Conservation (phyloP, 2,113 vertebrate species). For the Dendropsophus ebraccatus region DNA sequence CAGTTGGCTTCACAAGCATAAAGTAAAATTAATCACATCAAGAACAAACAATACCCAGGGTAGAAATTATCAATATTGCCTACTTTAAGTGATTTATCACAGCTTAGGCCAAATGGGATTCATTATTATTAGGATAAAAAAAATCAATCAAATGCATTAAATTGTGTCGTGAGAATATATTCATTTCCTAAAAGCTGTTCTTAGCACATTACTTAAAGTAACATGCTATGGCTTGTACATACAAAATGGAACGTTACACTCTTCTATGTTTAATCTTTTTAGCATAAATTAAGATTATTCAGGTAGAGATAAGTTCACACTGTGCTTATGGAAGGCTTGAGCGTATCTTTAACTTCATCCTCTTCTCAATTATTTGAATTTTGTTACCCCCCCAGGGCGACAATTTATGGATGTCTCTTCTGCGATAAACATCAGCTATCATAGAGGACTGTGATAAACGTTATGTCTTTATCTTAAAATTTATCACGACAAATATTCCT, state of each 20-base stretch:
- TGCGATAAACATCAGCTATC: constrained; percentile 11
- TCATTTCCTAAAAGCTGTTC: not conserved
- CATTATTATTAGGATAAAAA: not conserved
- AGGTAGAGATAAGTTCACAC: not conserved
- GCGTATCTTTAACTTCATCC: constrained; percentile 1
- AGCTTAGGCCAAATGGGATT: not conserved
- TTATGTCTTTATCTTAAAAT: not conserved
- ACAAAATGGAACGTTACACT: not conserved
- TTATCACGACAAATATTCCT: not conserved
- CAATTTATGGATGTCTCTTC: not conserved
- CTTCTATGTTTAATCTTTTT: not conserved
- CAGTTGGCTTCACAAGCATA: not conserved
- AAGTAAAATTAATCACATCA: constrained; percentile 8
- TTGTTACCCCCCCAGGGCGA: not conserved
- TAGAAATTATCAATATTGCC: constrained; percentile 12
- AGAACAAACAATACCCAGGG: constrained; percentile 8
- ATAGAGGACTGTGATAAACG: not conserved
- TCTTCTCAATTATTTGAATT: not conserved
- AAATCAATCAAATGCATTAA: constrained; percentile 7
- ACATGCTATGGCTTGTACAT: not conserved
- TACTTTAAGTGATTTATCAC: constrained; percentile 14
- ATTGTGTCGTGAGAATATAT: not conserved
- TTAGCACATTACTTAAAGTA: not conserved
- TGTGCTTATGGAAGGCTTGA: not conserved
- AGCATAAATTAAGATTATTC: not conserved